phyloP scores from a whole-genome alignment of 2,113 vertebrate species.

The Pungitius pungitius region DNA sequence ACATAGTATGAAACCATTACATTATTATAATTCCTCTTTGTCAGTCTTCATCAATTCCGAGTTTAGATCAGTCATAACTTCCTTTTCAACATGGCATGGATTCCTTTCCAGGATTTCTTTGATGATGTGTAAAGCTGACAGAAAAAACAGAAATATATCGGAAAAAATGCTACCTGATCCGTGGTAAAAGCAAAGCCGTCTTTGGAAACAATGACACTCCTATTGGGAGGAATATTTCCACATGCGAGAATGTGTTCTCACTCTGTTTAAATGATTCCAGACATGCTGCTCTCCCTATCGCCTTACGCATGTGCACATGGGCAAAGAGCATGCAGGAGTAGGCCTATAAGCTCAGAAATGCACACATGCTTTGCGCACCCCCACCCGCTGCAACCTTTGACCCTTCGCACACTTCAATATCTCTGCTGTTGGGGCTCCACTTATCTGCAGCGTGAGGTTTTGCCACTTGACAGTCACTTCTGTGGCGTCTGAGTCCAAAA shows the following conservation, averaged over 20 bases:
- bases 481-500: conserved; percentile 22
- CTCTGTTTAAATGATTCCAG: conserved; percentile 78
- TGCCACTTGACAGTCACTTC: conserved; percentile 49
- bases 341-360: not conserved
- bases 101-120: conserved; percentile 20
- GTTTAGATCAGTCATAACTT: not conserved
- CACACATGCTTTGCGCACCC: conserved; percentile 7
- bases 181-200: conserved; percentile 42
- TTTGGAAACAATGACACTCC: conserved; percentile 79
- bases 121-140: conserved; percentile 36
- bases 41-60: not conserved
- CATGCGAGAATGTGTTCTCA: conserved; percentile 69
- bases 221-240: conserved; percentile 73
- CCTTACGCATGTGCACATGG: conserved; percentile 30
- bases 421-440: conserved; percentile 1
- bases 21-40: conserved; percentile 1
- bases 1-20: not conserved
- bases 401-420: conserved; percentile 12
- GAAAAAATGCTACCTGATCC: conserved; percentile 72
- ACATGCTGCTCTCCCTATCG: conserved; percentile 63
- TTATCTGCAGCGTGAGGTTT: conserved; percentile 37
- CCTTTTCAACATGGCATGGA: conserved; percentile 1
- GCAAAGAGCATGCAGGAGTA: conserved; percentile 10
- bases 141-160: conserved; percentile 55
- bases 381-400: not conserved